phyloP scores from a whole-genome alignment of 1,140 invertebrate species.

The Vanessa atalanta region DNA sequence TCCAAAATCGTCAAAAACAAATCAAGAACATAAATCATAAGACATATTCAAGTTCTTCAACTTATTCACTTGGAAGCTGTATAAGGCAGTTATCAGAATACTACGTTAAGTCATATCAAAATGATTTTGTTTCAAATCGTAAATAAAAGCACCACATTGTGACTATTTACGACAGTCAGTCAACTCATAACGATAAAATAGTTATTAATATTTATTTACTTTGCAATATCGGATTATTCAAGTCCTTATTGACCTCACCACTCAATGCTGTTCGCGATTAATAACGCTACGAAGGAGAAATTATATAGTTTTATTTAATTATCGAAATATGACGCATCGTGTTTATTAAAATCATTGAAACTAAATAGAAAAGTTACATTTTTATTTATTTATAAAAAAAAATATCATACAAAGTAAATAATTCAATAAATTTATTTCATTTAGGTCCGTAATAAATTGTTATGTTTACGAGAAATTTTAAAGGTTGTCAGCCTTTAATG shows the following conservation, averaged over 20 bases:
- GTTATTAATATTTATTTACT: slow-evolving; percentile 21
- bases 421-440: neutral
- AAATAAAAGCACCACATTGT: neutral
- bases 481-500: slow-evolving; percentile 29
- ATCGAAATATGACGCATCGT: neutral
- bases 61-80: no score
- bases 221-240: slow-evolving; percentile 22
- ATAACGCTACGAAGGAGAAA: slow-evolving; percentile 16
- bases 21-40: no score
- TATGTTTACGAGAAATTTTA: slow-evolving; percentile 3
- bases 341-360: neutral
- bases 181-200: slow-evolving; percentile 11
- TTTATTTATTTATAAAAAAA: neutral
- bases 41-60: no score
- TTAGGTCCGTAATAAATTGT: neutral
- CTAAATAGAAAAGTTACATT: neutral
- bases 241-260: slow-evolving; percentile 25
- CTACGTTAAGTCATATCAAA: no score
- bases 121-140: no score
- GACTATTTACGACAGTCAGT: neutral
- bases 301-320: slow-evolving; percentile 21
- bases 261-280: slow-evolving; percentile 13
- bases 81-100: no score
- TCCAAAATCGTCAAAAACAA: no score
- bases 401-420: neutral